Conservation (phyloP, 2,113 vertebrate species). For the Phyllostomus hastatus region DNA sequence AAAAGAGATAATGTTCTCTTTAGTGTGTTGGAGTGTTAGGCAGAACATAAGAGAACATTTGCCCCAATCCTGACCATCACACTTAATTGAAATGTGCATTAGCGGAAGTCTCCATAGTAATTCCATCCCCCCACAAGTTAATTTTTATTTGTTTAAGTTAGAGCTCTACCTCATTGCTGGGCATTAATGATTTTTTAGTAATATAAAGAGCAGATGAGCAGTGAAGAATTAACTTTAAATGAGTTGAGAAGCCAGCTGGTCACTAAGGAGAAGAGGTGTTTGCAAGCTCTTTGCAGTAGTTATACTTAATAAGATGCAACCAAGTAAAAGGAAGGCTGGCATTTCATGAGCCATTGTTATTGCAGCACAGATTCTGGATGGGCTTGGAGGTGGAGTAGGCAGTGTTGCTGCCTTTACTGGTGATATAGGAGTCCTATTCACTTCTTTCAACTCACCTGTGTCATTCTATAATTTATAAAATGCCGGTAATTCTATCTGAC, state of each 20-base stretch:
- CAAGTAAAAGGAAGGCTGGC: background rate
- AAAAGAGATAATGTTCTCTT: slow-evolving; percentile 56
- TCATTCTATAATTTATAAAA: background rate
- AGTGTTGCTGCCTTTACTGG: background rate
- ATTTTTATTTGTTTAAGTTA: slow-evolving; percentile 72
- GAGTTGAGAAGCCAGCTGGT: slow-evolving; percentile 1
- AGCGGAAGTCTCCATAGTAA: slow-evolving; percentile 62
- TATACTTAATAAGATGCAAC: background rate
- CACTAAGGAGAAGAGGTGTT: background rate
- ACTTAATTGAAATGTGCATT: slow-evolving; percentile 74
- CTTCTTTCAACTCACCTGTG: background rate
- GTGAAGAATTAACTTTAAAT: slow-evolving; percentile 69
- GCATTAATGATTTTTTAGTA: slow-evolving; percentile 75
- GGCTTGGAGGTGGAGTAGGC: background rate
- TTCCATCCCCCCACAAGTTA: slow-evolving; percentile 67
- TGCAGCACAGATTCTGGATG: background rate
- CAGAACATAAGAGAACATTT: slow-evolving; percentile 57
- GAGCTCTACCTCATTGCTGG: slow-evolving; percentile 76
- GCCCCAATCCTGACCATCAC: slow-evolving; percentile 73
- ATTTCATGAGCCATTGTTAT: background rate
- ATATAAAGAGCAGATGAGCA: slow-evolving; percentile 68
- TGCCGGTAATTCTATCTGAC: background rate
- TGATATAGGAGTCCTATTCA: background rate
- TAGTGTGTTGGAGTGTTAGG: slow-evolving; percentile 62
- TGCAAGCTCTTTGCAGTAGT: background rate